A percentile compares a stretch with the other conserved stretches of the same genome.
Conservation (phyloP, 92 coral and sea anemone species). For the Micromussa lordhowensis region DNA sequence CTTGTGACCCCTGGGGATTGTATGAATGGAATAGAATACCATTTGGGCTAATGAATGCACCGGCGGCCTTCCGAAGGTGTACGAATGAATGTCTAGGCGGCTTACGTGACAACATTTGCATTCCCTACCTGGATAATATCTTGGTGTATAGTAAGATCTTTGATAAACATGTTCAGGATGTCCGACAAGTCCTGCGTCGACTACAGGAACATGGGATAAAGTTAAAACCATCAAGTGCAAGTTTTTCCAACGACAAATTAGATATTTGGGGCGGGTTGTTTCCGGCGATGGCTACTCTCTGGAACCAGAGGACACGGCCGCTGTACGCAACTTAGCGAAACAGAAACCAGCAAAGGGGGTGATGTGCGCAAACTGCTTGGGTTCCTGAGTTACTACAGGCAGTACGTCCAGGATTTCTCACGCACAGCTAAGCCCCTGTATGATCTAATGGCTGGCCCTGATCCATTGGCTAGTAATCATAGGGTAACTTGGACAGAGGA, state of each 20-base stretch:
- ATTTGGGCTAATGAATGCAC: constrained; percentile 71
- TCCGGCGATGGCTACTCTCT: too few relatives aligned
- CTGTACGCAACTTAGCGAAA: too few relatives aligned
- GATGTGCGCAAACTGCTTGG: constrained; percentile 23
- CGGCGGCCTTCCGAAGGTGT: constrained; percentile 72
- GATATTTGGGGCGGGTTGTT: too few relatives aligned
- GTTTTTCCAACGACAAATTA: too few relatives aligned
- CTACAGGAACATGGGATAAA: too few relatives aligned
- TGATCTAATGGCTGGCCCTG: constrained; percentile 28
- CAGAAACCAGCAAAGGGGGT: constrained; percentile 23
- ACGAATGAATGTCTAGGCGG: too few relatives aligned
- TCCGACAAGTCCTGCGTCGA: constrained; percentile 47
- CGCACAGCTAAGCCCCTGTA: constrained; percentile 32
- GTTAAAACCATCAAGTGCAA: too few relatives aligned
- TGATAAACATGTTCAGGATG: constrained; percentile 51
- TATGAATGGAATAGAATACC: constrained; percentile 73
- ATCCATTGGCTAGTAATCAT: constrained; percentile 34
- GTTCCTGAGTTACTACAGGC: constrained; percentile 26
- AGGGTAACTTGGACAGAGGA: constrained; percentile 23
- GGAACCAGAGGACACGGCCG: too few relatives aligned
- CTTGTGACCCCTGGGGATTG: constrained; percentile 74
- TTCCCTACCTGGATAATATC: too few relatives aligned
- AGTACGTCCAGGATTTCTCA: constrained; percentile 28
- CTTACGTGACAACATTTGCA: too few relatives aligned
- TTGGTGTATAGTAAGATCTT: too few relatives aligned